Percentiles rank a stretch among this genome's conserved stretches.
Conservation (phyloP, 2,113 vertebrate genomes). For the Maccullochella peelii region DNA sequence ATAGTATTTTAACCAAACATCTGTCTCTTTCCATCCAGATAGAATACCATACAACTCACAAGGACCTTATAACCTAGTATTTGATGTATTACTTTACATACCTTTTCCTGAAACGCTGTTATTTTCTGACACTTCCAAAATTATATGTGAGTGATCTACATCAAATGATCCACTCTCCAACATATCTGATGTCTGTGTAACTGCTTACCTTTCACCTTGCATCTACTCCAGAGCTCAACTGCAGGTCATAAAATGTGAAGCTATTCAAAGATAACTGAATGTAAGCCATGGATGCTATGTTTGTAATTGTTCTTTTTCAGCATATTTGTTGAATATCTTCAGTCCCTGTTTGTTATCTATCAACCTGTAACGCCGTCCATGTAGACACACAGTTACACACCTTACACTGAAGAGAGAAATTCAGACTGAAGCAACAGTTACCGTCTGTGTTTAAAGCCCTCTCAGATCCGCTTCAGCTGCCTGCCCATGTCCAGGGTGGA, state of each 20-base stretch:
- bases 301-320: neutral
- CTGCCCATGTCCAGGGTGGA: constrained; percentile 97
- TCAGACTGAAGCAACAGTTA: neutral
- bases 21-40: neutral
- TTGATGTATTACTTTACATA: neutral
- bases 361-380: neutral
- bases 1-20: neutral
- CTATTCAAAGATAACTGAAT: neutral
- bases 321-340: neutral
- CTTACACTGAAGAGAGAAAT: neutral
- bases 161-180: neutral
- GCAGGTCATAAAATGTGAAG: neutral
- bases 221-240: neutral
- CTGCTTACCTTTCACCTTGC: neutral
- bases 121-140: neutral
- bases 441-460: constrained; percentile 85
- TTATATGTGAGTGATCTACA: neutral
- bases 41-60: no score
- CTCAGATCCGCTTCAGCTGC: constrained; percentile 99
- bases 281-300: neutral
- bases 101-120: neutral
- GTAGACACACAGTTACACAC: neutral
- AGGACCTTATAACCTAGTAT: no score
- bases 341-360: neutral
- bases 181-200: neutral